phyloP scores from a whole-genome alignment of 2,113 vertebrate species.

The Propithecus coquereli region DNA sequence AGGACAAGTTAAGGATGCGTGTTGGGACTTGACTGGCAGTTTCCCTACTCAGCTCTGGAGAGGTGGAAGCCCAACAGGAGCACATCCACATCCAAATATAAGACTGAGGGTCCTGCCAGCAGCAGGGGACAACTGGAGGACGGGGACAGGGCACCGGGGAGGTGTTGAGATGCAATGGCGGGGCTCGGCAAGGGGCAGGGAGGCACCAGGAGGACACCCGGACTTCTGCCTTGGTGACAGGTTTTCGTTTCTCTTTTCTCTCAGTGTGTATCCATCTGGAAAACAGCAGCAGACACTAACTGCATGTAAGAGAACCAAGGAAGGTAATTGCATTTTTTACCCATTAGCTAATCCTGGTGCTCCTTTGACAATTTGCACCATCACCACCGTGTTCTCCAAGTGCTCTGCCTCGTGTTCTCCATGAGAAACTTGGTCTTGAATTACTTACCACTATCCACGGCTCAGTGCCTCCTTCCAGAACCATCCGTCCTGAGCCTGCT shows the following conservation, averaged over 20 bases:
- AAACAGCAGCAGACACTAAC: background rate
- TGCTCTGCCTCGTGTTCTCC: background rate
- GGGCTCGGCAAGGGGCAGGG: background rate
- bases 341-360: rapidly evolving
- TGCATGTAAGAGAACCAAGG: background rate
- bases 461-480: background rate
- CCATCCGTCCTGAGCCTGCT: rapidly evolving
- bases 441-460: rapidly evolving
- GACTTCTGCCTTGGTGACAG: background rate
- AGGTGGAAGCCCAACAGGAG: rapidly evolving
- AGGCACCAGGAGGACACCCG: rapidly evolving
- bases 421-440: too few species aligned
- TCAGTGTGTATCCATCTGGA: background rate
- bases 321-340: too few species aligned
- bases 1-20: background rate
- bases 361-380: background rate
- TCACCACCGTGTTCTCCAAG: background rate
- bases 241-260: background rate
- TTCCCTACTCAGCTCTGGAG: too few species aligned
- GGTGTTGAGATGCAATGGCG: too few species aligned
- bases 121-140: rapidly evolving
- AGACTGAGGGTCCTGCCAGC: background rate
- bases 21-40: too few species aligned
- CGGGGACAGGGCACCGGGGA: rapidly evolving
- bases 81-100: rapidly evolving